Evolutionary conservation across 2,113 vertebrate genomes (phyloP).

Genomic region (Sarotherodon lohbergeri): DNA sequence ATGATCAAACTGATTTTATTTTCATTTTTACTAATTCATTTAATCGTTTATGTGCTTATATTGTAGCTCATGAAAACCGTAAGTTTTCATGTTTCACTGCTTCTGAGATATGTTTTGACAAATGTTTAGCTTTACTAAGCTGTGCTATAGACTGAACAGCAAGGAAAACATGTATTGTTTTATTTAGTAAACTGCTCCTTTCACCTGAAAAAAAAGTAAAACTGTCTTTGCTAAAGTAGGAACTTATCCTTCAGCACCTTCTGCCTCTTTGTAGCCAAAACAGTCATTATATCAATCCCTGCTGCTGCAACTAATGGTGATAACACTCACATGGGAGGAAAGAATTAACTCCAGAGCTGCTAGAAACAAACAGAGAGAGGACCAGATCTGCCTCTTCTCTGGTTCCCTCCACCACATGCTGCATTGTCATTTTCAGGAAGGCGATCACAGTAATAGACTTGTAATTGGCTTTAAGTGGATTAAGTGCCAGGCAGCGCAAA

Average conservation of each 20-base stretch:
- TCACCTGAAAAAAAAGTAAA: constrained; percentile 24
- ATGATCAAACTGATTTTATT: background rate
- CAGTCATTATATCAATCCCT: constrained; percentile 46
- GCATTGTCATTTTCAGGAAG: constrained; percentile 65
- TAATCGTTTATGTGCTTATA: background rate
- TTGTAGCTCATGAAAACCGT: background rate
- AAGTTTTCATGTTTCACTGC: background rate
- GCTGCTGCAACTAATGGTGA: constrained; percentile 17
- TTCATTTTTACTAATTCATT: background rate
- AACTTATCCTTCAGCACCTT: constrained; percentile 53
- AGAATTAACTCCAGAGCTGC: background rate
- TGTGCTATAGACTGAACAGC: background rate
- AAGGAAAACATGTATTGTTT: background rate
- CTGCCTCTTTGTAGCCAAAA: constrained; percentile 36
- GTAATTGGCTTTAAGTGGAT: constrained; percentile 77
- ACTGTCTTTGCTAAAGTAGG: constrained; percentile 25
- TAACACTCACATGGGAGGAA: background rate
- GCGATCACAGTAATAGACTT: constrained; percentile 62
- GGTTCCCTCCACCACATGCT: background rate
- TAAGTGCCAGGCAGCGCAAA: constrained; percentile 25
- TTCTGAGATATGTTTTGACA: background rate
- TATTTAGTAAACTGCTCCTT: background rate
- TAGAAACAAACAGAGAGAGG: background rate
- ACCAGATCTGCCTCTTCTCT: constrained; percentile 20
- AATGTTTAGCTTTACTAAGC: background rate